Evolutionary conservation across 2,113 vertebrate species (phyloP), one percentile per base, ranked within the genome.

Genomic region (Rhynchopsitta pachyrhyncha): DNA sequence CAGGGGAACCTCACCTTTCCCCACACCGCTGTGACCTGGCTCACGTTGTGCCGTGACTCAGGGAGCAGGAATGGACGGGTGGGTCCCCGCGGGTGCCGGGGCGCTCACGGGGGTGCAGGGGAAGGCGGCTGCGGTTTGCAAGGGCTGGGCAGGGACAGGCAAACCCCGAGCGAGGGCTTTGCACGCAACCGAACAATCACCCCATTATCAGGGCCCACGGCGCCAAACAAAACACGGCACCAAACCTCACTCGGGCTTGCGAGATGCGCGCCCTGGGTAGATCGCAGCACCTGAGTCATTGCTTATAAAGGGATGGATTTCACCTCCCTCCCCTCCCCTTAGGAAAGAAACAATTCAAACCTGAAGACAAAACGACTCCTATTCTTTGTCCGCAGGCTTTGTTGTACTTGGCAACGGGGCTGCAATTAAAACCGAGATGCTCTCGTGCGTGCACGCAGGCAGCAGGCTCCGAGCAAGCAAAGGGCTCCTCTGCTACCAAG

Each of bases 171-270:
- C 94, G 80, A 96, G 97, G 98, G 98, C 98, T 99, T 99, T 97
- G 99, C 99, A 99, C 98, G 99, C 98, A 98, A 98, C 94, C 89
- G 98, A 99, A 99, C 99, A 99, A 99, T 99, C 97, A 98, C 97
- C 98, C 98, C 98, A 98, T 99, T 99, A 98, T 99, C 97, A 97
- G 71, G 96, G 97, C 97, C 90, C 96, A 83, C 71, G 92, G 73
- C 28, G 77, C 73, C 92, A 92, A 85, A 66, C 74, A 39, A 19
- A 59, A 52, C 81, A 9, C 69, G 68, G 92, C 94, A 78, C 86
- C 47, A 67, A 91, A 82, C 92, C 75, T 46, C 17, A 31, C 66
- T 16, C n/a, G 55, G 85, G 62, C 82, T 20, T 44, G 90, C 68
- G 28, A 47, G 97, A 94, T 84, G 92, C 55, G 88, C 93, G 90